These are phyloP conservation scores for Hypomecis punctinalis DNA, from an alignment of 2,888 invertebrate genomes.

Conservation along the genomic window DNA sequence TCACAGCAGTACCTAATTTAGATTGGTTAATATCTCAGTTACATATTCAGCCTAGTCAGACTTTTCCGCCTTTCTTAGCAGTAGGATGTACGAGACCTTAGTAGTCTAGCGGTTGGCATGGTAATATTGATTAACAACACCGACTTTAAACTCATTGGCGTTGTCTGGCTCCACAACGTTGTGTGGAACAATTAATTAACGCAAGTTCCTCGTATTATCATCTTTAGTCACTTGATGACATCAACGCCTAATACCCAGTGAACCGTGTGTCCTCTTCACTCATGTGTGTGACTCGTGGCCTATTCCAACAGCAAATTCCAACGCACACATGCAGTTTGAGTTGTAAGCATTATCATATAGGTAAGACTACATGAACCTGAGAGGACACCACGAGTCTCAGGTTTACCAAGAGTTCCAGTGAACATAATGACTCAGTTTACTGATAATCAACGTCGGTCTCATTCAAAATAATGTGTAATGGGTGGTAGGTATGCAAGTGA, in stretches of 20 bases:
- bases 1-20: no score
- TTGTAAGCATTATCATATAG: slow-evolving; percentile 29
- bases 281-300: slow-evolving; percentile 26
- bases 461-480: slow-evolving; percentile 73
- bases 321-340: slow-evolving; percentile 46
- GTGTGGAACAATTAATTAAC: slow-evolving; percentile 29
- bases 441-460: slow-evolving; percentile 66
- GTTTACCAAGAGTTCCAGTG: slow-evolving; percentile 53
- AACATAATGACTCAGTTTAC: slow-evolving; percentile 61
- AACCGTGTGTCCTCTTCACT: slow-evolving; percentile 36
- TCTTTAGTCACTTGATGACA: slow-evolving; percentile 49
- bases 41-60: no score
- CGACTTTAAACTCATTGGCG: slow-evolving; percentile 9
- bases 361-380: slow-evolving; percentile 40
- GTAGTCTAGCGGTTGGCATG: slow-evolving; percentile 46
- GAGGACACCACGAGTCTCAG: slow-evolving; percentile 41
- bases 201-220: slow-evolving; percentile 32
- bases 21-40: no score
- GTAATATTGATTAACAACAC: slow-evolving; percentile 44
- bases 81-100: background rate
- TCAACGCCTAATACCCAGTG: slow-evolving; percentile 36
- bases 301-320: slow-evolving; percentile 51
- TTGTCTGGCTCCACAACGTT: slow-evolving; percentile 8
- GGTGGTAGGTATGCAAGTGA: slow-evolving; percentile 67
- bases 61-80: background rate